These are phyloP conservation scores for Acanthornis magna DNA, from an alignment of 2,797 vertebrate genomes.

Conservation along the genomic window DNA sequence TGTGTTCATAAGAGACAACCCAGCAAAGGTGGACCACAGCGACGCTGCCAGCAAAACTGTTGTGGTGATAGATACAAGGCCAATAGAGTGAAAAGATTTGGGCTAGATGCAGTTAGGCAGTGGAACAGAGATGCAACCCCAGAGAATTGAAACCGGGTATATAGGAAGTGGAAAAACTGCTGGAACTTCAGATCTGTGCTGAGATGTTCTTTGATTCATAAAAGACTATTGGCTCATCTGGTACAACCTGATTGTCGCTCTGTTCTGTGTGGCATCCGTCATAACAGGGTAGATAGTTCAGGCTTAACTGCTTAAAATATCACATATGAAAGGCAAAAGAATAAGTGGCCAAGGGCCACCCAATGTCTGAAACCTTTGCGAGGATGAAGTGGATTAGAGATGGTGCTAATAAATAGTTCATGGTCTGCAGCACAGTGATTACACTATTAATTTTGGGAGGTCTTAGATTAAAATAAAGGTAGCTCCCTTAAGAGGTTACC, in stretches of 20 bases:
- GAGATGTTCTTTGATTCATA: background rate
- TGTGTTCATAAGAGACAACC: background rate
- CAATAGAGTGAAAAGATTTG: background rate
- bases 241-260: background rate
- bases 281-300: background rate
- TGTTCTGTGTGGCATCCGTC: background rate
- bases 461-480: background rate
- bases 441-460: background rate
- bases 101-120: background rate
- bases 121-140: background rate
- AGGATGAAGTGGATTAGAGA: background rate
- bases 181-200: background rate
- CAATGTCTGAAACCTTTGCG: background rate
- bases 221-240: background rate
- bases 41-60: background rate
- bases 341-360: background rate
- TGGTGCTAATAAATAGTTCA: background rate
- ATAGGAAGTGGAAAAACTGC: background rate
- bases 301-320: background rate
- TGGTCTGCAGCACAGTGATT: background rate
- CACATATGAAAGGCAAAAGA: background rate
- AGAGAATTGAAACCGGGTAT: background rate
- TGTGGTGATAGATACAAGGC: background rate
- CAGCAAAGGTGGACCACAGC: rapidly evolving
- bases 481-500: background rate